Evolutionary conservation across 2,113 vertebrate genomes (phyloP), one percentile per base, ranked within the genome.

Genomic region (Ceyx cyanopectus): DNA sequence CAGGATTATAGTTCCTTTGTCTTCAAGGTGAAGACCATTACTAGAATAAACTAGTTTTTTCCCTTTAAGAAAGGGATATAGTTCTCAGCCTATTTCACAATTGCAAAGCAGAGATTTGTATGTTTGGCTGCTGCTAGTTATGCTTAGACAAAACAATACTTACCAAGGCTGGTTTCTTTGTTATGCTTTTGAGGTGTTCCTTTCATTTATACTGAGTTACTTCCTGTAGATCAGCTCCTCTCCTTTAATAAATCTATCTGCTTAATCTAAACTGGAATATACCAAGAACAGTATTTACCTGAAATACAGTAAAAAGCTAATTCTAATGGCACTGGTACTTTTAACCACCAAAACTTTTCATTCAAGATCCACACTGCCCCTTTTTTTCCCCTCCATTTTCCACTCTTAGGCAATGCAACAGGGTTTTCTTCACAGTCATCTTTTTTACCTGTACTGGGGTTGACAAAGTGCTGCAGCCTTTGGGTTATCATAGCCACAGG

Each of bases 381-480:
- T 50, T 50, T n/a, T 21, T 58, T 7, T 7, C 9, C 5, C 14
- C 10, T 10, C 21, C 7, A 11, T 68, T 73, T 86, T 29, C 12
- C 22, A 16, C 19, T 40, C 8, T 17, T 22, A 10, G 16, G 43
- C 8, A 84, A 40, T 1, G 3, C 7, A 65, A 16, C 6, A 15
- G 4, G 4, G 5, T 17, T 5, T 73, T 30, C 30, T 60, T 61
- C 20, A 21, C 0, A 0, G n/a, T 8, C 41, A 50, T 11, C 37
- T 19, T 65, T 69, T 53, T 41, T 19, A 63, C 21, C 37, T 68
- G 34, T 14, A 8, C 14, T 24, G 21, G 0, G 0, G 7, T 0
- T 37, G 29, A 19, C 10, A 32, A 16, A 16, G 7, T 0, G 0
- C 14, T 56, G 27, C 56, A 82, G 53, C 26, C 15, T 68, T 29